Evolutionary conservation across 2,888 invertebrate genomes (phyloP).

Genomic region (Cetonia aurata): DNA sequence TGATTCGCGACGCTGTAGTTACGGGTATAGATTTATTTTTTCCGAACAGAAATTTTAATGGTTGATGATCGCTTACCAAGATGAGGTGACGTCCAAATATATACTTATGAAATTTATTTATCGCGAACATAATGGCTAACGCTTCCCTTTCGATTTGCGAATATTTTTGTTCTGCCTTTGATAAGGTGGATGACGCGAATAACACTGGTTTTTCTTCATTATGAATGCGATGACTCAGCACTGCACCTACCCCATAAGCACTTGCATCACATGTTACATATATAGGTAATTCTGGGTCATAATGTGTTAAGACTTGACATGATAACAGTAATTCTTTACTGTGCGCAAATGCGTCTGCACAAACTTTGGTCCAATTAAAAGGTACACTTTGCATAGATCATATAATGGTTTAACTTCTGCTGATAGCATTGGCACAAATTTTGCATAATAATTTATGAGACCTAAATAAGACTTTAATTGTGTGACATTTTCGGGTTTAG

Average conservation of each 20-base stretch:
- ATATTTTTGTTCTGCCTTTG: conserved; percentile 57
- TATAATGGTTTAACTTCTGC: neutral
- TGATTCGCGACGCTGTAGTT: too few relatives aligned
- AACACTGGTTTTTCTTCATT: conserved; percentile 54
- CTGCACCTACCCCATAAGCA: conserved; percentile 44
- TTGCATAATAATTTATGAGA: neutral
- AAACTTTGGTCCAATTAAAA: neutral
- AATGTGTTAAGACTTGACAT: conserved; percentile 44
- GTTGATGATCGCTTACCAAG: conserved; percentile 58
- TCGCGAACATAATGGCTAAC: conserved; percentile 58
- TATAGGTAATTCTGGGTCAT: conserved; percentile 33
- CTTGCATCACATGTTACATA: conserved; percentile 42
- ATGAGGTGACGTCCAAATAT: conserved; percentile 58
- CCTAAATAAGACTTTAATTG: conserved; percentile 8
- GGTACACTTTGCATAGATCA: neutral
- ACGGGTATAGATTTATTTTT: conserved; percentile 49
- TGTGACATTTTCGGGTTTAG: neutral
- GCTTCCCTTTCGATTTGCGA: conserved; percentile 56
- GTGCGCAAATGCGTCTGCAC: neutral
- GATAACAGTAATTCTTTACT: conserved; percentile 6
- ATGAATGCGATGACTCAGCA: conserved; percentile 50
- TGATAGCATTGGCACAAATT: neutral
- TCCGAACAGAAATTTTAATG: conserved; percentile 56
- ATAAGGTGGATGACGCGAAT: conserved; percentile 56
- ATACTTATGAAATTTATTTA: conserved; percentile 60